These are phyloP conservation scores for Apeltes quadracus DNA, from an alignment of 2,113 vertebrate species.

Conservation along the genomic window DNA sequence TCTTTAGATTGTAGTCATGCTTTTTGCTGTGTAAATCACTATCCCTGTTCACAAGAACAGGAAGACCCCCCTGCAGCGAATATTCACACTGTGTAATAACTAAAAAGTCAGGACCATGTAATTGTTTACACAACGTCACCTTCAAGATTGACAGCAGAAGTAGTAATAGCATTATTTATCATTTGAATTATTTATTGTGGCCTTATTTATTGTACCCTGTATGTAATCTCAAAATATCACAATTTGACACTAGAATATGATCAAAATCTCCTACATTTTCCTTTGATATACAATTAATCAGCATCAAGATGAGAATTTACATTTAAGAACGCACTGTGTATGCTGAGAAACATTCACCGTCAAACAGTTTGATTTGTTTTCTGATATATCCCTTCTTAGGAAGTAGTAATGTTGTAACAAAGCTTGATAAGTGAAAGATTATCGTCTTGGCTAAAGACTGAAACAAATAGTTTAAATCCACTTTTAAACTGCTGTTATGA, in stretches of 20 bases:
- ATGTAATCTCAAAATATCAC: background rate
- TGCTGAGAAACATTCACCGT: background rate
- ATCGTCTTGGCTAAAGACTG: background rate
- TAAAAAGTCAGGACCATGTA: background rate
- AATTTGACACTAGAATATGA: too few species aligned
- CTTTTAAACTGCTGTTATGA: background rate
- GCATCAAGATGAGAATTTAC: background rate
- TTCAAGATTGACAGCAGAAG: background rate
- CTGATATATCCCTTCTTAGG: background rate
- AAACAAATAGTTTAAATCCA: background rate
- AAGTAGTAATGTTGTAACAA: background rate
- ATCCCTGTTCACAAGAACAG: conserved; percentile 4
- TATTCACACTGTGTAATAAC: background rate
- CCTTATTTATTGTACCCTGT: background rate
- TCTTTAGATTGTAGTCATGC: conserved; percentile 31
- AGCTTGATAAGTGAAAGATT: background rate
- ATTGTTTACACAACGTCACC: background rate
- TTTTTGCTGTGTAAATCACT: conserved; percentile 31
- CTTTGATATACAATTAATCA: background rate
- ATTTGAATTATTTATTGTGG: background rate
- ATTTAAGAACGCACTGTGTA: background rate
- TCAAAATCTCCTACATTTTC: too few species aligned
- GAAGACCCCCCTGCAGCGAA: conserved; percentile 13
- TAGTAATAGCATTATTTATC: background rate
- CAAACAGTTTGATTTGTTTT: background rate